Conservation (phyloP, 2,888 invertebrate species). For the Rugalucina vietnamica region DNA sequence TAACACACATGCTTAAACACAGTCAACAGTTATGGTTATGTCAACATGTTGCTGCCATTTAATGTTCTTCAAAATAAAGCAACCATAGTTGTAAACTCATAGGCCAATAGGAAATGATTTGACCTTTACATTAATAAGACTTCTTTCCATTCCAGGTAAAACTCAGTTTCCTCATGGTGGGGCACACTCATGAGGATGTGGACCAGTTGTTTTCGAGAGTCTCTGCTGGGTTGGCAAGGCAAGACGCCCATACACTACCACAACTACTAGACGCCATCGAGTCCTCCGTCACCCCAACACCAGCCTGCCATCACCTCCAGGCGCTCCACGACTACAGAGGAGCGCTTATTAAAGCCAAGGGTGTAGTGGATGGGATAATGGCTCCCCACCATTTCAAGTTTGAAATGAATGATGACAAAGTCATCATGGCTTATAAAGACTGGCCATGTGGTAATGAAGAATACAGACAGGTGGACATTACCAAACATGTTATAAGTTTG, state of each 20-base stretch:
- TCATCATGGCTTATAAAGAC: not conserved
- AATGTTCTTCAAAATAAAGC: too few relatives aligned
- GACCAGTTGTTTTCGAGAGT: not conserved
- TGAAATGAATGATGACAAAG: not conserved
- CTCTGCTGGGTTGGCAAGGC: not conserved
- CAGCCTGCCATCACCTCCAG: not conserved
- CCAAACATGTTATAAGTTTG: not conserved
- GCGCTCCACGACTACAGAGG: not conserved
- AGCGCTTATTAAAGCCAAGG: not conserved
- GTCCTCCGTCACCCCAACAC: not conserved
- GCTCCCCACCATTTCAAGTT: not conserved
- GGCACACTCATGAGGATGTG: not conserved
- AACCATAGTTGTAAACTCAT: too few relatives aligned
- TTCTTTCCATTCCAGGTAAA: not conserved
- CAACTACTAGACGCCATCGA: not conserved
- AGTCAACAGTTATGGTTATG: too few relatives aligned
- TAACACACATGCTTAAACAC: too few relatives aligned
- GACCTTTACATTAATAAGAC: not conserved
- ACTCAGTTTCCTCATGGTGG: constrained; percentile 1
- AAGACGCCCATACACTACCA: not conserved
- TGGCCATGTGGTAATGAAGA: not conserved
- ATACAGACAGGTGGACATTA: not conserved
- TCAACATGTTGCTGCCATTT: too few relatives aligned
- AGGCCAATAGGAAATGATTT: too few relatives aligned
- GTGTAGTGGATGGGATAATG: not conserved